These are phyloP conservation scores for Argyra leucocephala DNA, from an alignment of 2,888 invertebrate genomes.

Conservation along the genomic window DNA sequence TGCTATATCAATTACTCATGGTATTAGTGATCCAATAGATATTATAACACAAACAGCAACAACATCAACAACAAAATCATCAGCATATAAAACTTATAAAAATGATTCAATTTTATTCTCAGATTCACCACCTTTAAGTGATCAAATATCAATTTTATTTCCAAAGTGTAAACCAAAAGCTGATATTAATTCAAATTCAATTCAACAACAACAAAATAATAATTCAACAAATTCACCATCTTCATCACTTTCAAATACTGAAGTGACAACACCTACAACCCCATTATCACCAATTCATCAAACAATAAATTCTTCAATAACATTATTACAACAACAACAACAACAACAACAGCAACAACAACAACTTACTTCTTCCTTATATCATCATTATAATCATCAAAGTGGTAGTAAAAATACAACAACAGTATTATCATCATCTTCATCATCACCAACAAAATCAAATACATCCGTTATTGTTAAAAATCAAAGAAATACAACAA, in stretches of 20 bases:
- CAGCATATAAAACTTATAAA: constrained; percentile 10
- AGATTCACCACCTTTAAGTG: constrained; percentile 49
- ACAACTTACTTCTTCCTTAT: constrained; percentile 23
- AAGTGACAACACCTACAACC: constrained; percentile 27
- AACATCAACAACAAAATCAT: constrained; percentile 20
- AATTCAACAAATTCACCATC: constrained; percentile 25
- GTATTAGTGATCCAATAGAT: constrained; percentile 23
- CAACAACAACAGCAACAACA: constrained; percentile 17
- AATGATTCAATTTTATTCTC: constrained; percentile 42
- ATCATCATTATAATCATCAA: constrained; percentile 15
- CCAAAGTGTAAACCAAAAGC: constrained; percentile 74
- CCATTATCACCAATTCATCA: constrained; percentile 18
- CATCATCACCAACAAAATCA: constrained; percentile 9
- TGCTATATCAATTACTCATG: neutral
- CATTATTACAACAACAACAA: constrained; percentile 15
- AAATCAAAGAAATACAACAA: constrained; percentile 12
- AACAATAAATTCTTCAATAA: constrained; percentile 21
- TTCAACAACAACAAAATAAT: constrained; percentile 16
- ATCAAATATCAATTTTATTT: constrained; percentile 75
- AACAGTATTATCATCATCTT: constrained; percentile 15
- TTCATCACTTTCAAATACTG: constrained; percentile 26
- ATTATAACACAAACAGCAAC: constrained; percentile 24
- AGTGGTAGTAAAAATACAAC: neutral
- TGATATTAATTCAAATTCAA: constrained; percentile 48
- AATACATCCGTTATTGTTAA: constrained; percentile 16